phyloP scores from a whole-genome alignment of 2,888 invertebrate species.

The Ariolimax columbianus region DNA sequence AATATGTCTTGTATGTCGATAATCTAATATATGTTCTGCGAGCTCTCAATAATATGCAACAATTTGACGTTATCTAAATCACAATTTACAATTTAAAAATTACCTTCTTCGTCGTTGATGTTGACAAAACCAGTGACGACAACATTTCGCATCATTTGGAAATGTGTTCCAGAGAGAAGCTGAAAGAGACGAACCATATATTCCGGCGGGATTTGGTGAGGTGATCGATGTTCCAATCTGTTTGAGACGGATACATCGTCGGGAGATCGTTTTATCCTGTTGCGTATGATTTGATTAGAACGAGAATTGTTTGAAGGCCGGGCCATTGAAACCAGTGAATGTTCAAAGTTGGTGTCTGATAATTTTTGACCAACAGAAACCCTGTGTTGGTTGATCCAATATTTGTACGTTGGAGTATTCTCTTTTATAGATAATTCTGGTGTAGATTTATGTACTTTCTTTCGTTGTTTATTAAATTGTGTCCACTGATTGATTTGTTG shows the following conservation, averaged over 20 bases:
- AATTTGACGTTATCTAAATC: too few relatives aligned
- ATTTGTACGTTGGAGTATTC: not conserved
- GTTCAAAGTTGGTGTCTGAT: not conserved
- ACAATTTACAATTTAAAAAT: too few relatives aligned
- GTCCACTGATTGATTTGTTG: not conserved
- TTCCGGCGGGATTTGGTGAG: conserved; percentile 1
- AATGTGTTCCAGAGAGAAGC: not conserved
- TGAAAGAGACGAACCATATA: conserved; percentile 27
- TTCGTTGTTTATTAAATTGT: not conserved
- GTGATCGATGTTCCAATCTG: not conserved
- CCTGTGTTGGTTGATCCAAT: not conserved
- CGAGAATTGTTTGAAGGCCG: not conserved
- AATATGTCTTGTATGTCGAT: too few relatives aligned
- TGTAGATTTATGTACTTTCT: not conserved
- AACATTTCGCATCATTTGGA: not conserved
- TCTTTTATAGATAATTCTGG: not conserved
- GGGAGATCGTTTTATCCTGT: not conserved
- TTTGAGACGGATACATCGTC: not conserved
- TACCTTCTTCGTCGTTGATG: conserved; percentile 8
- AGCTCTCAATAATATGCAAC: too few relatives aligned
- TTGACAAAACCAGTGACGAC: conserved; percentile 26
- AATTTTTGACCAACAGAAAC: not conserved
- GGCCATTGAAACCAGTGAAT: not conserved
- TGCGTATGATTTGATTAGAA: not conserved
- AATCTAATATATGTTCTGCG: too few relatives aligned